These are phyloP conservation scores for Eolophus roseicapilla DNA, from an alignment of 2,113 vertebrate species.

Conservation along the genomic window DNA sequence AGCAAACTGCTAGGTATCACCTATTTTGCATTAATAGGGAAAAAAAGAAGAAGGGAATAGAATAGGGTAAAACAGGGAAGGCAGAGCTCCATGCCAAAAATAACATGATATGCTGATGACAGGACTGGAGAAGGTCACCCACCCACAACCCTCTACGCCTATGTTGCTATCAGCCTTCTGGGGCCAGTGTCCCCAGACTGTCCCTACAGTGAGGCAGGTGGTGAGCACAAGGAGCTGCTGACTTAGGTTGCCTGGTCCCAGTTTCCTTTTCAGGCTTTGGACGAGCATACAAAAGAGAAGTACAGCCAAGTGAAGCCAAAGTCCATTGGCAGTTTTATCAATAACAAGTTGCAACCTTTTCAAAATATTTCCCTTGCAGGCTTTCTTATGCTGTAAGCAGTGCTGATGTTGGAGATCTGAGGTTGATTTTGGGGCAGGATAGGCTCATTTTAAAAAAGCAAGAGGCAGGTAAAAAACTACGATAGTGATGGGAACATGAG, in stretches of 20 bases:
- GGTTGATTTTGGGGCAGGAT: neutral
- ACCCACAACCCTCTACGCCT: neutral
- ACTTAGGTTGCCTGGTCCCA: neutral
- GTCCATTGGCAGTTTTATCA: neutral
- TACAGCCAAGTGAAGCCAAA: neutral
- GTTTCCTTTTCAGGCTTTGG: neutral
- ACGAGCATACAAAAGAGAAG: neutral
- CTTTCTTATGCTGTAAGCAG: neutral
- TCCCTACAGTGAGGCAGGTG: neutral
- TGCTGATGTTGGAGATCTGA: neutral
- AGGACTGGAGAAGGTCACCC: neutral
- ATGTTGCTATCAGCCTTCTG: neutral
- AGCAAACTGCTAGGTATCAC: neutral
- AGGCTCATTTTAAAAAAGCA: neutral
- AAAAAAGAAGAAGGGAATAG: neutral
- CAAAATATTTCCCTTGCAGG: neutral
- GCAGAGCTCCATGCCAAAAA: neutral
- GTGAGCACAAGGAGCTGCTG: neutral
- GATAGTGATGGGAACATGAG: neutral
- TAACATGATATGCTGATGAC: rapidly evolving
- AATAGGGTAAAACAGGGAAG: neutral
- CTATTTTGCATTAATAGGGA: neutral
- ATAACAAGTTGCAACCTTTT: neutral
- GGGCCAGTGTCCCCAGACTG: neutral
- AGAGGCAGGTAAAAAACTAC: neutral